phyloP scores from a whole-genome alignment of 1,140 invertebrate genomes.

The Steinernema feltiae region DNA sequence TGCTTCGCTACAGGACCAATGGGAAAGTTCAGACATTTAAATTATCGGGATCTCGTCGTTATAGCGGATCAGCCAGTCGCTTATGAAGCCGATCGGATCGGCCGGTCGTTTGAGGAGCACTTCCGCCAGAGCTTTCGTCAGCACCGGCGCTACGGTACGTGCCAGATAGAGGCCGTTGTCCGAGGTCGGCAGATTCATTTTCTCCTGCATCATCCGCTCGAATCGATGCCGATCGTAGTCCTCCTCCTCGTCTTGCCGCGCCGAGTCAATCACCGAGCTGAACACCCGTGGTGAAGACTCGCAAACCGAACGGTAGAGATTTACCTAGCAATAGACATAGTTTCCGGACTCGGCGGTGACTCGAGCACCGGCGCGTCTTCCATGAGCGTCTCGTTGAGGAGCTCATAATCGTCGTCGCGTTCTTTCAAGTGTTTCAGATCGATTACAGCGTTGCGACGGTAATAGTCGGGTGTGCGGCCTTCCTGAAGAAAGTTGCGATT shows the following conservation, averaged over 20 bases:
- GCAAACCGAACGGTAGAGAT: constrained; percentile 19
- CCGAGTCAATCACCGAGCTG: constrained; percentile 44
- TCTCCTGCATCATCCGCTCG: constrained; percentile 47
- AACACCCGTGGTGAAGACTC: constrained; percentile 21
- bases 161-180: constrained; percentile 57
- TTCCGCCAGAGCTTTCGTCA: constrained; percentile 56
- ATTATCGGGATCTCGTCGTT: constrained; percentile 35
- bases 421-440: constrained; percentile 56
- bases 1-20: too few relatives aligned
- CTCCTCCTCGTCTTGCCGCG: constrained; percentile 50
- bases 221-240: constrained; percentile 46
- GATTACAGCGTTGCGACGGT: constrained; percentile 53
- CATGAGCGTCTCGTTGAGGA: constrained; percentile 40
- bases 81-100: constrained; percentile 55
- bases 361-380: constrained; percentile 42
- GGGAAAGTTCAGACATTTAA: constrained; percentile 1
- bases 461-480: constrained; percentile 56
- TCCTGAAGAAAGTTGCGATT: constrained; percentile 46
- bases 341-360: constrained; percentile 41
- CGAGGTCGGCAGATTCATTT: constrained; percentile 53
- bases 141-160: constrained; percentile 54
- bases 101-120: constrained; percentile 49
- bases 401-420: constrained; percentile 49
- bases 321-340: constrained; percentile 24
- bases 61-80: constrained; percentile 53